Evolutionary conservation across 2,888 invertebrate genomes (phyloP).

Genomic region (Hemithea aestivaria): DNA sequence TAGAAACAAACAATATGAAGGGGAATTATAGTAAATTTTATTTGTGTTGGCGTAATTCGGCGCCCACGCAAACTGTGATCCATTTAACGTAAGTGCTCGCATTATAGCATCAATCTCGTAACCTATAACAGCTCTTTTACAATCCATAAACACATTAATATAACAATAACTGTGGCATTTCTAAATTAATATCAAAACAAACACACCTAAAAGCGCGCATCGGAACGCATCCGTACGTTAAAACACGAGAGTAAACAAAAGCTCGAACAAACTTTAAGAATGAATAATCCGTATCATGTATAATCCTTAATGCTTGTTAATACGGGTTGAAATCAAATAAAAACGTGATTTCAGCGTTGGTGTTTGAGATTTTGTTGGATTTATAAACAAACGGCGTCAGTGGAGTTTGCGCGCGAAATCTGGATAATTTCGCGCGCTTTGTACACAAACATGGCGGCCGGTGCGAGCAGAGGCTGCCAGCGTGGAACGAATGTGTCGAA

Average conservation of each 20-base stretch:
- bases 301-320: conserved; percentile 35
- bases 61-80: conserved; percentile 18
- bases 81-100: conserved; percentile 23
- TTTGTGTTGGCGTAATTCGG: conserved; percentile 10
- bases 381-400: conserved; percentile 49
- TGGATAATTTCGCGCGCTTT: conserved; percentile 69
- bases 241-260: conserved; percentile 37
- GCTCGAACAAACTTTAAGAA: conserved; percentile 16
- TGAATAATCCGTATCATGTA: conserved; percentile 12
- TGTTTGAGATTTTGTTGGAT: conserved; percentile 41
- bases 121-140: conserved; percentile 29
- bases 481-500: conserved; percentile 49
- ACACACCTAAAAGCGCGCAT: conserved; percentile 32
- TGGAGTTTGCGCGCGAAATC: conserved; percentile 57
- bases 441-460: conserved; percentile 58
- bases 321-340: conserved; percentile 43
- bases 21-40: conserved; percentile 6
- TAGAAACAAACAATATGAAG: background rate
- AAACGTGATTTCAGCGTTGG: conserved; percentile 37
- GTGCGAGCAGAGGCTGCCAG: conserved; percentile 22
- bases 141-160: conserved; percentile 41
- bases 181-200: conserved; percentile 50
- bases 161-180: conserved; percentile 41
- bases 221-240: conserved; percentile 33
- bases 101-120: conserved; percentile 24